Conservation (phyloP, 2,888 invertebrate genomes). For the Trypoxylon attenuatum region DNA sequence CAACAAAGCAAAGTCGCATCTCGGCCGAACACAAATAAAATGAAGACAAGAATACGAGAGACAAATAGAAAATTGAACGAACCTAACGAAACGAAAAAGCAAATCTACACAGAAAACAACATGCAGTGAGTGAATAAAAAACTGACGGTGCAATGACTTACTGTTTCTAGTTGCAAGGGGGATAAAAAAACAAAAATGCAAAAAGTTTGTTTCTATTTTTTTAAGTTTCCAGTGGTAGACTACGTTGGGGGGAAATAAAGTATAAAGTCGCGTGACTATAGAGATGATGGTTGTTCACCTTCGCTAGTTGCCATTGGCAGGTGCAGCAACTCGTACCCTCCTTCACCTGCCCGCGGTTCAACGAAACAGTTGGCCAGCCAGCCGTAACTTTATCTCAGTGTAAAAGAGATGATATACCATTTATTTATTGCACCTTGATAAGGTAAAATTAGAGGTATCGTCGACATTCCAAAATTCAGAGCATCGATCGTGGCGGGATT, state of each 20-base stretch:
- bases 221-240: slow-evolving; percentile 52
- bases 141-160: slow-evolving; percentile 55
- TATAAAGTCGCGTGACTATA: slow-evolving; percentile 28
- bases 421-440: slow-evolving; percentile 61
- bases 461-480: slow-evolving; percentile 63
- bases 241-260: too few species aligned
- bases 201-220: slow-evolving; percentile 54
- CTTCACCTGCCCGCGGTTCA: slow-evolving; percentile 36
- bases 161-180: slow-evolving; percentile 55
- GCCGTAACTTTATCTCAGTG: slow-evolving; percentile 52
- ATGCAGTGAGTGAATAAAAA: slow-evolving; percentile 48
- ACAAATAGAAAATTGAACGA: too few species aligned
- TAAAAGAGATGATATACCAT: slow-evolving; percentile 55
- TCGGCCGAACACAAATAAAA: too few species aligned
- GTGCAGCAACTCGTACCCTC: slow-evolving; percentile 37
- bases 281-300: slow-evolving; percentile 42
- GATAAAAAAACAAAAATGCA: too few species aligned
- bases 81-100: too few species aligned
- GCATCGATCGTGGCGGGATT: slow-evolving; percentile 51
- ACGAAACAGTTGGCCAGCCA: slow-evolving; percentile 45
- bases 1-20: slow-evolving; percentile 42
- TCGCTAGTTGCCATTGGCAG: slow-evolving; percentile 39
- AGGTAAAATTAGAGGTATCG: slow-evolving; percentile 54
- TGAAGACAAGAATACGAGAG: too few species aligned
- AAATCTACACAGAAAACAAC: slow-evolving; percentile 46